These are phyloP conservation scores for Apodemus sylvaticus DNA, from an alignment of 2,113 vertebrate species.

Conservation along the genomic window DNA sequence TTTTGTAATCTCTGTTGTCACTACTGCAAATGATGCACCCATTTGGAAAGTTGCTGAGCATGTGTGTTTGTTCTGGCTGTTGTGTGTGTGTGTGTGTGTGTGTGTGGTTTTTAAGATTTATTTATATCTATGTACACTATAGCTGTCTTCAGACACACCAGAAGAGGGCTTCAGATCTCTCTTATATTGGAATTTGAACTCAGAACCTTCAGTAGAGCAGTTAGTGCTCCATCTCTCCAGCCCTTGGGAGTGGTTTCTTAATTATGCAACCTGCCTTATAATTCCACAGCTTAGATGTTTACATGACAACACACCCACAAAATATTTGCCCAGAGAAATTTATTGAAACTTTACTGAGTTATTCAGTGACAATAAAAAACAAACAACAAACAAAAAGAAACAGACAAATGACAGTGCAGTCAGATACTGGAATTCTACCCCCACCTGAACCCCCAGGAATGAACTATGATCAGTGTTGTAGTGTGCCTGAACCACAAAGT, in stretches of 20 bases:
- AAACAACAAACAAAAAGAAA: background rate
- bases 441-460: background rate
- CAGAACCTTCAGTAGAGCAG: too few species aligned
- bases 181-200: too few species aligned
- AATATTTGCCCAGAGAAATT: background rate
- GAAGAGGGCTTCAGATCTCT: too few species aligned
- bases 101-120: too few species aligned
- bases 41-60: background rate
- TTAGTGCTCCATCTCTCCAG: too few species aligned
- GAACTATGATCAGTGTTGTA: background rate
- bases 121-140: too few species aligned
- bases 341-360: background rate
- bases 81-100: too few species aligned
- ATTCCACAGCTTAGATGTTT: background rate
- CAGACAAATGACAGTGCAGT: background rate
- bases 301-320: background rate
- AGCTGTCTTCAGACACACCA: too few species aligned
- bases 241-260: background rate
- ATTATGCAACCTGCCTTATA: background rate
- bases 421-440: background rate
- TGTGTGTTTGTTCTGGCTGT: background rate
- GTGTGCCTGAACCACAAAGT: background rate
- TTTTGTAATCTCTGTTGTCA: background rate
- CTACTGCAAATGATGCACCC: too few species aligned
- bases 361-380: background rate